Conservation (phyloP, 2,113 vertebrate species). For the Tylochromis polylepis region DNA sequence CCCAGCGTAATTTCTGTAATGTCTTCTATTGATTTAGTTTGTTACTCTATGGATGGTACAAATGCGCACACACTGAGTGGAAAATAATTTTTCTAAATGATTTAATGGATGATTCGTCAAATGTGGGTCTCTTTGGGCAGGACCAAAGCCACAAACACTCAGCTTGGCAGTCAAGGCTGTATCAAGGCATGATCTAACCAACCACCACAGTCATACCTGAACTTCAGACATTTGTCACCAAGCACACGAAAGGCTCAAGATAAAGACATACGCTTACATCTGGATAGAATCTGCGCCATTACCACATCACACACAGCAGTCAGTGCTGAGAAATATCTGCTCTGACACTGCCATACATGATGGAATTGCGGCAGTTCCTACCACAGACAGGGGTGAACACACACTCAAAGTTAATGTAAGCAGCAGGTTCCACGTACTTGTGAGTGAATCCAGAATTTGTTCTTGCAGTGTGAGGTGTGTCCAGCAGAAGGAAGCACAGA, state of each 20-base stretch:
- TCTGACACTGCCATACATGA: not conserved
- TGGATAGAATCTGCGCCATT: not conserved
- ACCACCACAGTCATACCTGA: not conserved
- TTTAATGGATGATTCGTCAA: not conserved
- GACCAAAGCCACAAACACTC: not conserved
- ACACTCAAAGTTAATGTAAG: not conserved
- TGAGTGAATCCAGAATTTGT: not conserved
- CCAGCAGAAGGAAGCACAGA: conserved; percentile 37
- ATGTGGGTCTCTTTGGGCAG: not conserved
- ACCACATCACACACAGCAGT: not conserved
- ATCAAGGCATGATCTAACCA: not conserved
- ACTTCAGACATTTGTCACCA: not conserved
- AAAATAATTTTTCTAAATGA: not conserved
- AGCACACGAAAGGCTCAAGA: not conserved
- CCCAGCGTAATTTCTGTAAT: not conserved
- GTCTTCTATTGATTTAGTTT: not conserved
- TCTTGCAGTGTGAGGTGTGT: not conserved
- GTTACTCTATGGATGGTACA: not conserved
- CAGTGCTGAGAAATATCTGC: not conserved
- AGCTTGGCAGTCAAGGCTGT: not conserved
- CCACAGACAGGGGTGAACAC: not conserved
- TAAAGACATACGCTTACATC: not conserved
- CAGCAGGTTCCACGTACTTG: not conserved
- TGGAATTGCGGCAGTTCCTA: not conserved
- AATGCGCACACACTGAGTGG: not conserved